Evolutionary conservation across 92 coral and sea anemone genomes (phyloP).

Genomic region (Epizoanthus scotinus): DNA sequence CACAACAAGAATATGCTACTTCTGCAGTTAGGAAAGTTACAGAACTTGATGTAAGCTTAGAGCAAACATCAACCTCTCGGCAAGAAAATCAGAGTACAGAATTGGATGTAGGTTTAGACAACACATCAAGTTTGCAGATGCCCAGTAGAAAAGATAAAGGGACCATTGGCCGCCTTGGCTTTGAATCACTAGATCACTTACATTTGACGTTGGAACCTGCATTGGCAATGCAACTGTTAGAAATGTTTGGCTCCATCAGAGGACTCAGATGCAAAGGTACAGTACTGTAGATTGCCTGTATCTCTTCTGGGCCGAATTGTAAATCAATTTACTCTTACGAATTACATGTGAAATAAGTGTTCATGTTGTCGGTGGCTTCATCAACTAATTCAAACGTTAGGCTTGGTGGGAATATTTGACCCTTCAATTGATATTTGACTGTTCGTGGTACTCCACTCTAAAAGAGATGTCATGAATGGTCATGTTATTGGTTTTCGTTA

Average conservation of each 20-base stretch:
- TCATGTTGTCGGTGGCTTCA: too few species aligned
- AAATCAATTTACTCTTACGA: not conserved
- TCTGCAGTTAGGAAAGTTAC: not conserved
- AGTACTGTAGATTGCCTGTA: not conserved
- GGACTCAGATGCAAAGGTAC: constrained; percentile 76
- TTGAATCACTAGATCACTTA: constrained; percentile 39
- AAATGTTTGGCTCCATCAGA: constrained; percentile 83
- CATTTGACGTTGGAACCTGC: constrained; percentile 93
- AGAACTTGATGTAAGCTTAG: not conserved
- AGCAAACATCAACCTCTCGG: not conserved
- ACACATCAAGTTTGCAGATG: not conserved
- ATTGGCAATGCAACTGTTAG: constrained; percentile 88
- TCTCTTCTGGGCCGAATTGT: not conserved
- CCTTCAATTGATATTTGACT: too few species aligned
- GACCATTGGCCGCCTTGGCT: not conserved
- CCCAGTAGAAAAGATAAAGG: not conserved
- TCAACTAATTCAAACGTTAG: too few species aligned
- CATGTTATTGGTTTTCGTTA: too few species aligned
- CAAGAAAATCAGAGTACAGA: not conserved
- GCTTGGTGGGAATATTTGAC: too few species aligned
- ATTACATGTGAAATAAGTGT: too few species aligned
- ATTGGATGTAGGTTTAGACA: not conserved
- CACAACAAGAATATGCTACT: constrained; percentile 12
- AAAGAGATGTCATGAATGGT: too few species aligned
- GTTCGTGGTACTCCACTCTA: too few species aligned